Conservation (phyloP, 2,888 invertebrate genomes). For the Xestia ashworthii region DNA sequence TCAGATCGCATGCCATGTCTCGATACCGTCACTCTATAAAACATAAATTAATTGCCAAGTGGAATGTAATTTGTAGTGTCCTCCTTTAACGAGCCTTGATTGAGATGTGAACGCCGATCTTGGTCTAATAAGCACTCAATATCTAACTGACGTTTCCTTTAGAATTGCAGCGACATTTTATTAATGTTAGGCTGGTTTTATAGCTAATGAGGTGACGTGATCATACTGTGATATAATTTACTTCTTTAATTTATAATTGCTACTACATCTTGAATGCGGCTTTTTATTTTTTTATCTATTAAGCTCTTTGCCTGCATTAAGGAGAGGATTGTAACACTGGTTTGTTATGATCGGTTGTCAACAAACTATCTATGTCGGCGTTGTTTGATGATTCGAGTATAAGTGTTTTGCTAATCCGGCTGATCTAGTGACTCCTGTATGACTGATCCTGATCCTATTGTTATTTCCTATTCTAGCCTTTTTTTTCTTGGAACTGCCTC, state of each 20-base stretch:
- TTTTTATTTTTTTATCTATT: constrained; percentile 28
- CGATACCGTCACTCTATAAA: constrained; percentile 72
- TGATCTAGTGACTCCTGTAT: neutral
- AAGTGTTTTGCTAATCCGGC: neutral
- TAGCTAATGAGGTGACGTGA: constrained; percentile 52
- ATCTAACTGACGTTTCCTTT: constrained; percentile 52
- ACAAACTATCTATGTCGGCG: constrained; percentile 10
- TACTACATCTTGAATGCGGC: constrained; percentile 27
- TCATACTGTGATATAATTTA: constrained; percentile 47
- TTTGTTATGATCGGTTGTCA: constrained; percentile 45
- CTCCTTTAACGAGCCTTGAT: constrained; percentile 75
- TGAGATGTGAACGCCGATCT: constrained; percentile 70
- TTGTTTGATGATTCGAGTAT: neutral
- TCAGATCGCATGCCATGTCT: constrained; percentile 69
- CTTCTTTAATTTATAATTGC: constrained; percentile 41
- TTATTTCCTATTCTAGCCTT: neutral
- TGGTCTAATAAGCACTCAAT: constrained; percentile 57
- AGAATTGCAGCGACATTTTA: constrained; percentile 46
- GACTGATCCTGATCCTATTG: neutral
- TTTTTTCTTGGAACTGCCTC: neutral
- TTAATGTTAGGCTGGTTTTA: constrained; percentile 41
- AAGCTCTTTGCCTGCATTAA: neutral
- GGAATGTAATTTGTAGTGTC: constrained; percentile 75
- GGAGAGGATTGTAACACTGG: constrained; percentile 28
- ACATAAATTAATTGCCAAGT: constrained; percentile 75